Evolutionary conservation across 2,113 vertebrate genomes (phyloP).

Genomic region (Pica pica): DNA sequence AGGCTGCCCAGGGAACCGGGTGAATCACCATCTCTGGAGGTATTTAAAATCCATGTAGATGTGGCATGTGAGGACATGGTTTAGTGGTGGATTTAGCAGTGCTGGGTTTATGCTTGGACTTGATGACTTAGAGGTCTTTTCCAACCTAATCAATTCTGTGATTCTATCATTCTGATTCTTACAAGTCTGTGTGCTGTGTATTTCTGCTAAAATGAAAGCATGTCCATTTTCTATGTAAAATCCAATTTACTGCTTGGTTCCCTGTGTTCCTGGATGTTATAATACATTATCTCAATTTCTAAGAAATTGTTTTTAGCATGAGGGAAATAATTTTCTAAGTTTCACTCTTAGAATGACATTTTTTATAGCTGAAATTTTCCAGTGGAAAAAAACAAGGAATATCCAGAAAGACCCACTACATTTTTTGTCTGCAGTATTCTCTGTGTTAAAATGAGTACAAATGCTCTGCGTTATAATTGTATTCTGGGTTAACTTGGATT

Average conservation of each 20-base stretch:
- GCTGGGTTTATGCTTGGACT: not conserved
- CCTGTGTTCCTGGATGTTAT: not conserved
- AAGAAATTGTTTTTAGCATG: not conserved
- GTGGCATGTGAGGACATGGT: not conserved
- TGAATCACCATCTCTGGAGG: too few relatives aligned
- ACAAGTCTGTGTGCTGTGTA: not conserved
- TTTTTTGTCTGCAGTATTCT: not conserved
- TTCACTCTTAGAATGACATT: not conserved
- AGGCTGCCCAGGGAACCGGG: not conserved
- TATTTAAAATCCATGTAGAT: not conserved
- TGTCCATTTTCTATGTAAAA: not conserved
- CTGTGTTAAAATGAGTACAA: not conserved
- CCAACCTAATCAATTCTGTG: not conserved
- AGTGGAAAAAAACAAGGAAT: not conserved
- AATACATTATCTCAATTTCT: not conserved
- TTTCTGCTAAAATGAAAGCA: not conserved
- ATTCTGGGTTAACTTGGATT: slow-evolving; percentile 9
- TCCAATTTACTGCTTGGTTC: not conserved
- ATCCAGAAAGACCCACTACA: not conserved
- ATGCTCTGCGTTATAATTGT: not conserved
- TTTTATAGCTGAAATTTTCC: not conserved
- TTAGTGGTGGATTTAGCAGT: not conserved
- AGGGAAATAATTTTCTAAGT: not conserved
- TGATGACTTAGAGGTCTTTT: not conserved
- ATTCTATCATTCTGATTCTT: not conserved